Percentiles rank a stretch among this genome's conserved stretches.
Evolutionary conservation across 2,888 invertebrate genomes (phyloP).

Genomic region (Apotomis capreana): DNA sequence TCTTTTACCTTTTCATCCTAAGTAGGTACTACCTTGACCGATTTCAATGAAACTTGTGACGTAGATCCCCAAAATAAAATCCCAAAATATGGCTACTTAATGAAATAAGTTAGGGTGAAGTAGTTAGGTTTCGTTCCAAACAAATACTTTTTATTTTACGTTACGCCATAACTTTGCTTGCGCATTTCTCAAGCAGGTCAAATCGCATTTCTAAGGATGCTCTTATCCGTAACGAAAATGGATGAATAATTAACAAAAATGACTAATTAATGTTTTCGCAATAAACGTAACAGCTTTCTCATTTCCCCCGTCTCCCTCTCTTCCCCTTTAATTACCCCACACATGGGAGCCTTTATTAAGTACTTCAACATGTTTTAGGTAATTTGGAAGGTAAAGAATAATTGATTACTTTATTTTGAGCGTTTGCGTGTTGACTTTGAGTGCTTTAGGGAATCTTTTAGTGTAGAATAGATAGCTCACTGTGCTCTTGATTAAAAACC

Average conservation of each 20-base stretch:
- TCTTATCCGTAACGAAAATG: conserved; percentile 21
- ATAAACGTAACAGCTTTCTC: conserved; percentile 9
- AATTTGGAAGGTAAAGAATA: conserved; percentile 1
- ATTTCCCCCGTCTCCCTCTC: not conserved
- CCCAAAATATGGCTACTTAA: too few relatives aligned
- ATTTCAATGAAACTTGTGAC: too few relatives aligned
- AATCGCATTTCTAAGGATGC: not conserved
- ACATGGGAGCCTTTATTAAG: conserved; percentile 8
- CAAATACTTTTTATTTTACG: too few relatives aligned
- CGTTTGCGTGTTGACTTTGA: not conserved
- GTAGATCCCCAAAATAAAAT: too few relatives aligned
- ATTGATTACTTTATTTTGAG: conserved; percentile 21
- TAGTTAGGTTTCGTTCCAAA: too few relatives aligned
- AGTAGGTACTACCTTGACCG: too few relatives aligned
- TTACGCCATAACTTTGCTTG: too few relatives aligned
- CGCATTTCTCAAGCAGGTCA: not conserved
- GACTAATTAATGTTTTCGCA: conserved; percentile 18
- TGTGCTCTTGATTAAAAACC: too few relatives aligned
- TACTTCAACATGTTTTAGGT: conserved; percentile 18
- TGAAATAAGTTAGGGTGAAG: too few relatives aligned
- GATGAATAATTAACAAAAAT: conserved; percentile 38
- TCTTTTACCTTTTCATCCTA: too few relatives aligned
- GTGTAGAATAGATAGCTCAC: too few relatives aligned
- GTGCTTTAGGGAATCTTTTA: not conserved
- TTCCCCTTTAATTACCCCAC: conserved; percentile 4